Evolutionary conservation across 2,113 vertebrate species (phyloP).

Genomic region (Phalacrocorax carbo): DNA sequence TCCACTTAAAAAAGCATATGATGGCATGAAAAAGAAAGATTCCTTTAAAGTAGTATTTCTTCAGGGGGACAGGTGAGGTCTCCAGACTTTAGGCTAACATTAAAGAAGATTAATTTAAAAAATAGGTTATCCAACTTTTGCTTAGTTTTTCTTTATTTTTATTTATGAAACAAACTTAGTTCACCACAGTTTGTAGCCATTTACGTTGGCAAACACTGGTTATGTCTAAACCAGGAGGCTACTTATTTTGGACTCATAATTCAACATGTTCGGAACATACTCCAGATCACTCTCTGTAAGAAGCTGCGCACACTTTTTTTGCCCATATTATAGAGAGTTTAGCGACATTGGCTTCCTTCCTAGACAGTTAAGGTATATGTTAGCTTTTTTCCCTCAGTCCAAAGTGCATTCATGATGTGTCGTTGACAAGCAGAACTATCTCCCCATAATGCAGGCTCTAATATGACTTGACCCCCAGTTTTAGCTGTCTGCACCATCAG

Average conservation of each 20-base stretch:
- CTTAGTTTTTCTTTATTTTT: neutral
- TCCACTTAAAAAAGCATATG: conserved; percentile 32
- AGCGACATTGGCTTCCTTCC: neutral
- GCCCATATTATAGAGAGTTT: neutral
- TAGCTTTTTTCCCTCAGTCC: neutral
- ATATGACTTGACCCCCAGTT: neutral
- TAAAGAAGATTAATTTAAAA: neutral
- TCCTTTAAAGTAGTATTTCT: neutral
- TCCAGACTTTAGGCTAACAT: neutral
- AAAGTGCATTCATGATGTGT: neutral
- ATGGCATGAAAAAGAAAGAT: neutral
- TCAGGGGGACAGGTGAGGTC: neutral
- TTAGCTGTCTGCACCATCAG: neutral
- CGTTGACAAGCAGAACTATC: neutral
- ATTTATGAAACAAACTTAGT: neutral
- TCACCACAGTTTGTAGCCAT: neutral
- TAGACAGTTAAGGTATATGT: neutral
- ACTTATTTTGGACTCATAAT: neutral
- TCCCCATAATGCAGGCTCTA: neutral
- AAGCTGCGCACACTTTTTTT: neutral
- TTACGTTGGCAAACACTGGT: neutral
- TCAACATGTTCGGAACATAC: neutral
- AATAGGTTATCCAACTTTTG: neutral
- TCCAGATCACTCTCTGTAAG: neutral
- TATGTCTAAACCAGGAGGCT: neutral